Base-by-base conservation (phyloP, 2,888 invertebrate genomes). In the Erpobdella octoculata region DNA sequence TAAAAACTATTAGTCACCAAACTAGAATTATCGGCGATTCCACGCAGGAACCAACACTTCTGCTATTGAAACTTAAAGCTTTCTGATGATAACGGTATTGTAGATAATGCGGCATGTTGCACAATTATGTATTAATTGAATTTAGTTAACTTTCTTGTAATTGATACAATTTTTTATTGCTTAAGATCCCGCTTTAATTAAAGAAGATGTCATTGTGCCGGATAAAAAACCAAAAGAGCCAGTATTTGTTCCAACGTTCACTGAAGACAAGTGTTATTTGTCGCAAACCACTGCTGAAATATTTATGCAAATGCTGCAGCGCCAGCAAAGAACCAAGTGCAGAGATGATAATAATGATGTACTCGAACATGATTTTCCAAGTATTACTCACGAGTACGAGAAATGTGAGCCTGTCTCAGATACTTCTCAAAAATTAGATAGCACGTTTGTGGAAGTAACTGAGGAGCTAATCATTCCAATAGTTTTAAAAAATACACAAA, bases 381-480 rank as follows among this genome's bases (percentile, higher is more conserved):
- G 53, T 25, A 6, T 53, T 25, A 28, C 28, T 1, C 21, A 53
- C 8, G 53, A 53, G 28, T 21, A 25, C 53, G 53, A 53, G 53
- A 53, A 8, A n/a, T 53, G 53, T 53, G 53, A 53, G 28, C 21
- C 28, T 28, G 53, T 53, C 18, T 28, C 3, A n/a, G 33, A 62
- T 8, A 62, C 62, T 1, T 62, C 31, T 15, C 31, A 28, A n/a
- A 33, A 1, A 12, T 35, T 35, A 33, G 9, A 28, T n/a, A 62
- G 33, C 35, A 35, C n/a, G 28, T 62, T 62, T n/a, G 31, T n/a
- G 33, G 33, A 31, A 62, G 62, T 62, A 33, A 12, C n/a, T 31
- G 62, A 62, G 31, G 62, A 62, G n/a, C 31, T 62, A 9, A 62
- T 62, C 12, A 35, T 62, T 1, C 62, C 62, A n/a, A 62, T 62